phyloP scores from a whole-genome alignment of 2,888 invertebrate genomes.

The Papilio protenor region DNA sequence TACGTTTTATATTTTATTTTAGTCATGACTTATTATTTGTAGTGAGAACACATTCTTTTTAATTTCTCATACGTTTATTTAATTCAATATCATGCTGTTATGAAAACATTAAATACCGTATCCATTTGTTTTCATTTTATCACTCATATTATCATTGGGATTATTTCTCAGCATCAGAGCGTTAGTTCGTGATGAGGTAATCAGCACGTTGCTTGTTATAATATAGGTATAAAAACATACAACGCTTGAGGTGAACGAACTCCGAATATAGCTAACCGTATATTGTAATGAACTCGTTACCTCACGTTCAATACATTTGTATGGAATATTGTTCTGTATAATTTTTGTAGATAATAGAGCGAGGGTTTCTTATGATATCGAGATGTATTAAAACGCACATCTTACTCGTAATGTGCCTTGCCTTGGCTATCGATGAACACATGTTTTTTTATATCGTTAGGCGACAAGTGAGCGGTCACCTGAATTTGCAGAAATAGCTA shows the following conservation, averaged over 20 bases:
- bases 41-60: background rate
- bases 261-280: conserved; percentile 30
- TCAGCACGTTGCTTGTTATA: conserved; percentile 36
- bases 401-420: background rate
- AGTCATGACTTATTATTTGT: too few relatives aligned
- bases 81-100: background rate
- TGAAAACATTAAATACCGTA: conserved; percentile 6
- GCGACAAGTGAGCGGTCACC: too few relatives aligned
- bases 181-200: conserved; percentile 37
- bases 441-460: too few relatives aligned
- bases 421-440: too few relatives aligned
- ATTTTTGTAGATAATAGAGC: background rate
- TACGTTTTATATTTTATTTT: too few relatives aligned
- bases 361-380: too few relatives aligned
- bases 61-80: background rate
- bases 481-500: too few relatives aligned
- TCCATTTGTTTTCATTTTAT: background rate
- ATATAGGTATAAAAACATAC: conserved; percentile 38
- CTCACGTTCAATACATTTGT: conserved; percentile 24
- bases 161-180: conserved; percentile 21
- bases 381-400: background rate
- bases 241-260: conserved; percentile 39
- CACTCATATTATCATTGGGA: background rate
- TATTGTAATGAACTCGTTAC: conserved; percentile 15
- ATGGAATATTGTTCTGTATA: conserved; percentile 1